Evolutionary conservation across 2,113 vertebrate genomes (phyloP), one percentile per base, ranked within the genome.

Genomic region (Genyomyrus donnyi): DNA sequence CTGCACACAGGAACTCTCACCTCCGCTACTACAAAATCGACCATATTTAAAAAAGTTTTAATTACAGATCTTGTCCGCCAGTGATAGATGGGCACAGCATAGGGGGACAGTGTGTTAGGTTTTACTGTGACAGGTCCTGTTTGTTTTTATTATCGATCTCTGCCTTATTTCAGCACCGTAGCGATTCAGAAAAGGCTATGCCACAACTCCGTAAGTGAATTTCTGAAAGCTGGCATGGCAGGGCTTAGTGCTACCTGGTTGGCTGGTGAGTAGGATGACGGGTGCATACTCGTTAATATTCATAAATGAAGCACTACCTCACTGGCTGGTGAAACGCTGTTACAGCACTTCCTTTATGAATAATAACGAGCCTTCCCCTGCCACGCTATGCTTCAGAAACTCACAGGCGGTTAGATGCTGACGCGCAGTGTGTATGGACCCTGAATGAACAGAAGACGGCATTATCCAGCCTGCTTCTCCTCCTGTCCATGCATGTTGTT

Each of bases 1-100:
- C 94, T 95, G 95, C 94, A 48, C 93, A 96, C 95, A 92, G 94
- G 93, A 95, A 95, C 93, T 92, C 92, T 94, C 95, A 93, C 77
- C 92, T 94, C 92, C 94, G 95, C 94, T 90, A 90, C 66, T 91
- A 93, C 94, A 95, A 94, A 93, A 95, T 90, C 85, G 84, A 93
- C 95, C 94, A 91, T 88, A 94, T 95, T 95, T 92, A 88, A 93
- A 93, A 96, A 94, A 88, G 15, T 35, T 39, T 80, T 80, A 39
- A 80, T 19, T 39, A 42, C 31, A 35, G 31, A 42, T 42, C 31
- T 80, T 39, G 15, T 42, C 17, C 15, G 11, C 74, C 74, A 3
- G 74, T 19, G 13, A 80, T 42, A 42, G 13, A 80, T 80, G 35
- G 62, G 62, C 35, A 42, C 35, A 6, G 31, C 17, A 80, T 35